Conservation (phyloP, 2,888 invertebrate genomes). For the Plutella xylostella region DNA sequence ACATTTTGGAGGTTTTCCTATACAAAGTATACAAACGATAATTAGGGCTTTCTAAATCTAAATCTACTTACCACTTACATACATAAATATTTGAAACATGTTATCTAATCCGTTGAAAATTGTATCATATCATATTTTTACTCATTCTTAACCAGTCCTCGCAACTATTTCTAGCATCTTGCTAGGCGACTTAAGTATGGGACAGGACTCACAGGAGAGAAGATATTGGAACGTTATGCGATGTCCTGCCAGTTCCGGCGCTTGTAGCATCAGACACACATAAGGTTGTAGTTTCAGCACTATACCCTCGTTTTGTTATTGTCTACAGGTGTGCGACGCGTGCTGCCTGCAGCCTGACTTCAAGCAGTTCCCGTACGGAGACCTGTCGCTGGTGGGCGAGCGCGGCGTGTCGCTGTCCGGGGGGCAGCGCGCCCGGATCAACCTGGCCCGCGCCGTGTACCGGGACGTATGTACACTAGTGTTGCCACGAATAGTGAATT, state of each 20-base stretch:
- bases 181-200: too few relatives aligned
- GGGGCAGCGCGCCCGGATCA: constrained; percentile 86
- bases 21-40: not conserved
- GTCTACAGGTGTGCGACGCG: constrained; percentile 67
- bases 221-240: too few relatives aligned
- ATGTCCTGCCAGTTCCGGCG: too few relatives aligned
- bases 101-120: not conserved
- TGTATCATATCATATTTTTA: not conserved
- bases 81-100: not conserved
- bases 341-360: constrained; percentile 79
- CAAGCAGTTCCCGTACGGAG: constrained; percentile 79
- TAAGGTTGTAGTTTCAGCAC: too few relatives aligned
- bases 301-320: not conserved
- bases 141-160: too few relatives aligned
- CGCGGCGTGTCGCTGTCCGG: constrained; percentile 85
- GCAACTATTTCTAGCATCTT: too few relatives aligned
- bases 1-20: constrained; percentile 7
- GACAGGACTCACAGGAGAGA: too few relatives aligned
- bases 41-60: constrained; percentile 4
- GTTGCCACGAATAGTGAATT: too few relatives aligned
- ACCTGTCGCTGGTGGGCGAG: constrained; percentile 84
- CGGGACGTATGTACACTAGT: constrained; percentile 65
- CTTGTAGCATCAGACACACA: too few relatives aligned
- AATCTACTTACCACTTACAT: not conserved
- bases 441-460: constrained; percentile 82